Conservation (phyloP, 2,797 vertebrate genomes). For the Clarias laeviceps region DNA sequence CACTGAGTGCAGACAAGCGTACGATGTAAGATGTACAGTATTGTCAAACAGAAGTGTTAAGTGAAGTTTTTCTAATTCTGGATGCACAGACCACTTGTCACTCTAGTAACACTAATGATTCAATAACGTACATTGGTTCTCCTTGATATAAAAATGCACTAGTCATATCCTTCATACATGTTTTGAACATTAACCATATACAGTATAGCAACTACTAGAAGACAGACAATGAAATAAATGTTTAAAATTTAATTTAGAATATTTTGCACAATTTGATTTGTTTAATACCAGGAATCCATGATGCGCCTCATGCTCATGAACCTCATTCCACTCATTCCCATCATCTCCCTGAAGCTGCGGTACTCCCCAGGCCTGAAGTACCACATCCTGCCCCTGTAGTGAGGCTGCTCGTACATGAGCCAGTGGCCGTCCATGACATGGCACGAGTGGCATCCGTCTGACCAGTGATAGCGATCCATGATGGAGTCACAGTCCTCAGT, state of each 20-base stretch:
- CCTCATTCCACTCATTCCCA: constrained; percentile 14
- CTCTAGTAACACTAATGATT: not conserved
- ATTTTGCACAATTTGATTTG: not conserved
- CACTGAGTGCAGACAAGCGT: not conserved
- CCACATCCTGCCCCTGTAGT: constrained; percentile 32
- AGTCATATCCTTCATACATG: not conserved
- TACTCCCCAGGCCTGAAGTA: constrained; percentile 33
- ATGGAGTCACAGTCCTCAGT: constrained; percentile 49
- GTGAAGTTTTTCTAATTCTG: not conserved
- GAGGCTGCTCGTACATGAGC: constrained; percentile 22
- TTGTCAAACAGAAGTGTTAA: not conserved
- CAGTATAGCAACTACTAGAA: not conserved
- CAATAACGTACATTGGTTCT: not conserved
- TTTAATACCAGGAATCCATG: constrained; percentile 37
- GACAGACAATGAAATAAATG: not conserved
- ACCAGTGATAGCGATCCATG: constrained; percentile 45
- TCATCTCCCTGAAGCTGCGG: constrained; percentile 24
- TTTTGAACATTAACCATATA: not conserved
- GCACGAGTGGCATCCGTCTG: constrained; percentile 42
- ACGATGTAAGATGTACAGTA: not conserved
- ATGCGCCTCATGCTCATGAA: constrained; percentile 29
- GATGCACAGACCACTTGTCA: not conserved
- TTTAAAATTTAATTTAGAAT: not conserved
- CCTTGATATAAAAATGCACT: not conserved
- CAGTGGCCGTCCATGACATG: constrained; percentile 34